A percentile compares a stretch with the other conserved stretches of the same genome.
Evolutionary conservation across 2,888 invertebrate genomes (phyloP).

Genomic region (Pseudoips prasinana): DNA sequence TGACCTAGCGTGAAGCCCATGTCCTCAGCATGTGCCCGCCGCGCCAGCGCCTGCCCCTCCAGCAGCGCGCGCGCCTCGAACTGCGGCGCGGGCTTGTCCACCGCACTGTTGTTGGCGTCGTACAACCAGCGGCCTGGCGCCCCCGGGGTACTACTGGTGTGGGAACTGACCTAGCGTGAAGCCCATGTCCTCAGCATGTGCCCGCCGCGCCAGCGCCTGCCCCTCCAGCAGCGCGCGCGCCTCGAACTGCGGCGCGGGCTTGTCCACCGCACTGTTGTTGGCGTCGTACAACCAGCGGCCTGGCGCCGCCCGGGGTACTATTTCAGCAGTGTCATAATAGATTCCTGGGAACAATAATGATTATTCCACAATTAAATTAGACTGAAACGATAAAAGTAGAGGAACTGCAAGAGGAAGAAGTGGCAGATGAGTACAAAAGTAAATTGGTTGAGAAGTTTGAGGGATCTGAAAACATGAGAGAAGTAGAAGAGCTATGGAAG

Average conservation of each 20-base stretch:
- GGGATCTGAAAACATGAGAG: no score
- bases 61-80: no score
- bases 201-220: conserved; percentile 92
- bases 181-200: conserved; percentile 92
- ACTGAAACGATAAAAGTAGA: no score
- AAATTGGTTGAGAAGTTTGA: no score
- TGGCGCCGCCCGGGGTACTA: conserved; percentile 58
- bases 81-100: no score
- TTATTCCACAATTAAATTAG: no score
- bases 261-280: conserved; percentile 38
- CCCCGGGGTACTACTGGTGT: no score
- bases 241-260: conserved; percentile 86
- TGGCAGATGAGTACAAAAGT: no score
- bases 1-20: conserved; percentile 89
- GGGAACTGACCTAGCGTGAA: conserved; percentile 68
- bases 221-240: conserved; percentile 96
- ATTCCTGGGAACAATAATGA: conserved; percentile 83
- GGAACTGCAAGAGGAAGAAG: no score
- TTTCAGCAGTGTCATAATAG: conserved; percentile 83
- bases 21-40: conserved; percentile 90
- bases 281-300: conserved; percentile 50
- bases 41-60: conserved; percentile 95
- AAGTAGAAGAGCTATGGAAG: no score
- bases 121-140: no score
- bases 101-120: no score